Conservation (phyloP, 2,888 invertebrate genomes). For the Hyalella azteca region DNA sequence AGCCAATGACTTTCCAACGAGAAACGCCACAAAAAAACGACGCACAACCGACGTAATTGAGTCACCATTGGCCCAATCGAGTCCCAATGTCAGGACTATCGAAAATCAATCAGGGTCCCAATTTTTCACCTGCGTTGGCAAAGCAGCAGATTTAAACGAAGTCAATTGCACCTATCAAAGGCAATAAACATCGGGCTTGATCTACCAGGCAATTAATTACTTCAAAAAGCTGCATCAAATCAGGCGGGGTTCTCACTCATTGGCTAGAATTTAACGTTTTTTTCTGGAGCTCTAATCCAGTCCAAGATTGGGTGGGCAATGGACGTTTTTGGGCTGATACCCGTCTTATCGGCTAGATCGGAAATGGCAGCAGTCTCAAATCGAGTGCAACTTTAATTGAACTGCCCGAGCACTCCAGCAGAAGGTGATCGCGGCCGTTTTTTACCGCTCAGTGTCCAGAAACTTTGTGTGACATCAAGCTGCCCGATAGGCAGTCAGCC, state of each 20-base stretch:
- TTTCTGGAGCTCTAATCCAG: conserved; percentile 8
- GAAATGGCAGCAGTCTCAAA: conserved; percentile 21
- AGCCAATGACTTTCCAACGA: conserved; percentile 1
- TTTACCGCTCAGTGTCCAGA: too few relatives aligned
- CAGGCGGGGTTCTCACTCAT: conserved; percentile 21
- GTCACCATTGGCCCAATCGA: conserved; percentile 27
- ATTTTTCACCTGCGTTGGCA: conserved; percentile 34
- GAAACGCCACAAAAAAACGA: not conserved
- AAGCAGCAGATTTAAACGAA: conserved; percentile 32
- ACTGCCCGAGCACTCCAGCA: conserved; percentile 14
- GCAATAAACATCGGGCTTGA: conserved; percentile 34
- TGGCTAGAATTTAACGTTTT: conserved; percentile 19
- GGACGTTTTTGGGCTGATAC: conserved; percentile 4
- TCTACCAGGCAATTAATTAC: conserved; percentile 36
- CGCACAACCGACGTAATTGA: not conserved
- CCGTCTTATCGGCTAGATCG: conserved; percentile 20
- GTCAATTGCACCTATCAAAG: conserved; percentile 36
- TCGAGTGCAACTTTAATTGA: conserved; percentile 31
- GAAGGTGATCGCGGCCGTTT: conserved; percentile 23
- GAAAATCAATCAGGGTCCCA: conserved; percentile 22
- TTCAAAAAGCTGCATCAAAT: conserved; percentile 32
- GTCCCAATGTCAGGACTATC: conserved; percentile 12
- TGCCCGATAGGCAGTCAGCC: too few relatives aligned
- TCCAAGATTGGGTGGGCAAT: conserved; percentile 33
- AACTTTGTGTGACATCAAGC: not conserved